Conservation (phyloP, 2,113 vertebrate species). For the Toxotes jaculatrix region DNA sequence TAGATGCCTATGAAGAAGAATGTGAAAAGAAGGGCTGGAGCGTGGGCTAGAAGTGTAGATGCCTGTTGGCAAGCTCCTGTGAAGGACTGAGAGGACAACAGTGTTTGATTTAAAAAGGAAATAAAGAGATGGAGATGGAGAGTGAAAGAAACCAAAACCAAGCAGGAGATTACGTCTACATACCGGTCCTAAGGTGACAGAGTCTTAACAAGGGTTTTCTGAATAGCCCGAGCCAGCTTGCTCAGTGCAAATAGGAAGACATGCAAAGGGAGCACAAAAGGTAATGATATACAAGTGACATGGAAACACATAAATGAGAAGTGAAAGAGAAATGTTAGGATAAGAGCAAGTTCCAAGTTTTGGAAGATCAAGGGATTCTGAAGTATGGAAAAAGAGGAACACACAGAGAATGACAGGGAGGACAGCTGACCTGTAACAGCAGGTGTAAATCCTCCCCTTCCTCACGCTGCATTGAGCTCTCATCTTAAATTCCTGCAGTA, state of each 20-base stretch:
- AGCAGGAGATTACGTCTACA: slow-evolving; percentile 2
- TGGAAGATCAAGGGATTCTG: slow-evolving; percentile 8
- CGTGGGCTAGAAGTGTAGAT: background rate
- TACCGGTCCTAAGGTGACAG: slow-evolving; percentile 8
- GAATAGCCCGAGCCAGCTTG: slow-evolving; percentile 22
- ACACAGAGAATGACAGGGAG: background rate
- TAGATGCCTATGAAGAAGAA: slow-evolving; percentile 31
- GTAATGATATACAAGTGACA: background rate
- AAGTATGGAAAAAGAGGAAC: background rate
- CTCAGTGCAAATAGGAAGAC: background rate
- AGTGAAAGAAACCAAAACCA: background rate
- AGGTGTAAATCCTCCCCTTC: slow-evolving; percentile 47
- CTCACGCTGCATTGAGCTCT: slow-evolving; percentile 55
- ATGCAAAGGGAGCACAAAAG: background rate
- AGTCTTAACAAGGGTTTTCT: slow-evolving; percentile 3
- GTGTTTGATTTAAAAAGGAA: slow-evolving; percentile 40
- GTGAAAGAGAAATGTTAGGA: slow-evolving; percentile 13
- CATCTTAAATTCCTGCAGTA: slow-evolving; percentile 38
- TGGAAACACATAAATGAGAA: background rate
- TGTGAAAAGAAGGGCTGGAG: slow-evolving; percentile 2
- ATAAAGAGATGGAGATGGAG: slow-evolving; percentile 7
- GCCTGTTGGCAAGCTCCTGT: slow-evolving; percentile 23
- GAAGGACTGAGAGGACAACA: slow-evolving; percentile 22
- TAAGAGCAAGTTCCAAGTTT: slow-evolving; percentile 3
- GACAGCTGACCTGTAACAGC: slow-evolving; percentile 40